These are phyloP conservation scores for Lethocerus indicus DNA, from an alignment of 1,140 invertebrate species.

Conservation along the genomic window DNA sequence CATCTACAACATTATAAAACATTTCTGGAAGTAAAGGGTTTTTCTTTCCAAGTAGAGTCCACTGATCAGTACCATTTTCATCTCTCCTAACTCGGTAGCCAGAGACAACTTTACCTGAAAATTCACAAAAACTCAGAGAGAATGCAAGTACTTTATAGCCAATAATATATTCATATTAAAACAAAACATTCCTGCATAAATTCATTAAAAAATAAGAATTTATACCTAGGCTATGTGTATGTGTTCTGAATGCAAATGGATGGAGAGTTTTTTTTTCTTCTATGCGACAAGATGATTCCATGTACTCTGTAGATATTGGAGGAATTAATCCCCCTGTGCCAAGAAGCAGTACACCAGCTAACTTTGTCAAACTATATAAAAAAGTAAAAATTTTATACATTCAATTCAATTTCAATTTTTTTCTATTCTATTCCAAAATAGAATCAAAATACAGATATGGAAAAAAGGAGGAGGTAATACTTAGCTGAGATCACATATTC, in stretches of 20 bases:
- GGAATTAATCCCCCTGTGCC: conserved; percentile 65
- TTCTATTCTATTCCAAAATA: too few relatives aligned
- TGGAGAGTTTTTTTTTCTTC: conserved; percentile 71
- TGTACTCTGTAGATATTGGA: conserved; percentile 50
- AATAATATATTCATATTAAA: not conserved
- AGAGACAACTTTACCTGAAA: conserved; percentile 58
- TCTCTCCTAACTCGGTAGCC: conserved; percentile 61
- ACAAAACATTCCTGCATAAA: not conserved
- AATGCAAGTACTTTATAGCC: too few relatives aligned
- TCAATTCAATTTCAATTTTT: too few relatives aligned
- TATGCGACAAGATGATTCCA: conserved; percentile 76
- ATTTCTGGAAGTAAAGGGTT: conserved; percentile 87
- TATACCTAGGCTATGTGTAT: conserved; percentile 77
- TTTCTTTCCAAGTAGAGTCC: conserved; percentile 76
- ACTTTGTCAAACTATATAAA: conserved; percentile 42
- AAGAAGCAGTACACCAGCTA: conserved; percentile 74
- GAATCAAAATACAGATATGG: too few relatives aligned
- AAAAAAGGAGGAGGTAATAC: too few relatives aligned
- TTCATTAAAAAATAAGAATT: not conserved
- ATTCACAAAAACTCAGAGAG: not conserved
- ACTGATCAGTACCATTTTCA: conserved; percentile 39
- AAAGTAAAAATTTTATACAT: conserved; percentile 5
- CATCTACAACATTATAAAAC: conserved; percentile 76
- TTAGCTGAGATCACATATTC: too few relatives aligned
- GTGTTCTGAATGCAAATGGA: conserved; percentile 89